These are phyloP conservation scores for Minunthozetes semirufus DNA, from an alignment of 2,888 invertebrate genomes.

Conservation along the genomic window DNA sequence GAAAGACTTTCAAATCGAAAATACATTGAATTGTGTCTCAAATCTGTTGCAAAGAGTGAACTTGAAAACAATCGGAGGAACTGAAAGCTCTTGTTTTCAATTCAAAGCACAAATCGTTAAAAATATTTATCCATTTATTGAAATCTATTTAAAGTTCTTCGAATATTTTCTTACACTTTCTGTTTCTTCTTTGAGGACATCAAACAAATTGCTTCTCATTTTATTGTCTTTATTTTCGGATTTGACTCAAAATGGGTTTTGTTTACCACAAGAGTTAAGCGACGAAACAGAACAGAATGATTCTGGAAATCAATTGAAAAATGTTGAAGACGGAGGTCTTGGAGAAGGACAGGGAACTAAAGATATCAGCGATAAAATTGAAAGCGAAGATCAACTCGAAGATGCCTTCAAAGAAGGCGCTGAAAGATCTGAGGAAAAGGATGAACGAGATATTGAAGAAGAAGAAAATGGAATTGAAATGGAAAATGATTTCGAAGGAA, in stretches of 20 bases:
- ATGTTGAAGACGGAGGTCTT: constrained; percentile 68
- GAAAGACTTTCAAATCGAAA: constrained; percentile 6
- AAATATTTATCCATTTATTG: constrained; percentile 28
- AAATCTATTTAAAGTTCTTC: constrained; percentile 17
- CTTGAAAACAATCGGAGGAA: not conserved
- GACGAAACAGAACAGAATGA: constrained; percentile 51
- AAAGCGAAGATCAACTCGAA: constrained; percentile 79
- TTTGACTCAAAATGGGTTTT: constrained; percentile 79
- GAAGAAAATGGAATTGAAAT: constrained; percentile 76
- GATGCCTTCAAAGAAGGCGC: constrained; percentile 70
- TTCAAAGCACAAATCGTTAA: not conserved
- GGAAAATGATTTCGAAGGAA: constrained; percentile 90
- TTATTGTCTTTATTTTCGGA: constrained; percentile 77
- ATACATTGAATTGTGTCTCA: not conserved
- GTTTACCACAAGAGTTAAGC: constrained; percentile 76
- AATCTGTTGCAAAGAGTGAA: constrained; percentile 16
- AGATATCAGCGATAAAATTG: constrained; percentile 89
- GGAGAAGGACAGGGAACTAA: constrained; percentile 82
- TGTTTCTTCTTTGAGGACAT: constrained; percentile 22
- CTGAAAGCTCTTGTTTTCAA: not conserved
- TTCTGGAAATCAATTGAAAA: constrained; percentile 51
- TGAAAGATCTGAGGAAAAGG: constrained; percentile 53
- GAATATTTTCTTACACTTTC: constrained; percentile 12
- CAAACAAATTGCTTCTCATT: constrained; percentile 48
- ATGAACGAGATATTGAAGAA: constrained; percentile 30